Conservation (phyloP, 2,113 vertebrate genomes). For the Acanthisitta chloris region DNA sequence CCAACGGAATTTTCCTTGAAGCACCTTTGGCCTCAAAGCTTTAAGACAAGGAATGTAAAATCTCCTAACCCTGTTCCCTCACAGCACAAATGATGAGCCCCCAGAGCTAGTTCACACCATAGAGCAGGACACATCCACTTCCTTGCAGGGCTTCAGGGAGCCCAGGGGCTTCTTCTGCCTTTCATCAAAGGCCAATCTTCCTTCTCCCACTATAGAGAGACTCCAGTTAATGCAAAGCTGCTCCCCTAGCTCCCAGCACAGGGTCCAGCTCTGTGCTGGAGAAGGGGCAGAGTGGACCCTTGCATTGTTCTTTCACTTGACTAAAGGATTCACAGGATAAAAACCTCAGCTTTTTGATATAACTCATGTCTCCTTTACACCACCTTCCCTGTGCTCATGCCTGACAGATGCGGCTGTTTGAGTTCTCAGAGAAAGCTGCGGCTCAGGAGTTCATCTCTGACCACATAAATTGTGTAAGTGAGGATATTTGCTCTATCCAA, state of each 20-base stretch:
- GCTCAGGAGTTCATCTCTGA: slow-evolving; percentile 77
- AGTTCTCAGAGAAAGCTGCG: slow-evolving; percentile 77
- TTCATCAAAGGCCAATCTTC: not conserved
- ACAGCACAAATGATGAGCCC: not conserved
- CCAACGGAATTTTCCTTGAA: not conserved
- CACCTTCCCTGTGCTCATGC: not conserved
- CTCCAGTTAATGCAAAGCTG: not conserved
- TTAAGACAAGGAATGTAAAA: not conserved
- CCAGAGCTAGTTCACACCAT: not conserved
- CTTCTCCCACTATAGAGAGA: not conserved
- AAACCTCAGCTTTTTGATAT: not conserved
- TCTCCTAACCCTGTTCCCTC: too few species aligned
- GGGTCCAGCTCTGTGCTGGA: not conserved
- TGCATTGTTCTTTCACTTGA: not conserved
- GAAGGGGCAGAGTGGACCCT: not conserved
- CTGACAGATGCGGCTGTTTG: slow-evolving; percentile 82
- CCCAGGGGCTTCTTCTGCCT: not conserved
- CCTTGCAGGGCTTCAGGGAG: not conserved
- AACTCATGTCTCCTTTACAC: not conserved
- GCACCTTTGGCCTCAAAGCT: not conserved
- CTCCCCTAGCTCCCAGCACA: not conserved
- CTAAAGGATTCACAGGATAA: not conserved
- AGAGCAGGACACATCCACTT: fast-evolving
- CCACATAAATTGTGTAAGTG: slow-evolving; percentile 82
- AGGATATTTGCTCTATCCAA: not conserved